Conservation (phyloP, 2,113 vertebrate species). For the Ailuropoda melanoleuca region DNA sequence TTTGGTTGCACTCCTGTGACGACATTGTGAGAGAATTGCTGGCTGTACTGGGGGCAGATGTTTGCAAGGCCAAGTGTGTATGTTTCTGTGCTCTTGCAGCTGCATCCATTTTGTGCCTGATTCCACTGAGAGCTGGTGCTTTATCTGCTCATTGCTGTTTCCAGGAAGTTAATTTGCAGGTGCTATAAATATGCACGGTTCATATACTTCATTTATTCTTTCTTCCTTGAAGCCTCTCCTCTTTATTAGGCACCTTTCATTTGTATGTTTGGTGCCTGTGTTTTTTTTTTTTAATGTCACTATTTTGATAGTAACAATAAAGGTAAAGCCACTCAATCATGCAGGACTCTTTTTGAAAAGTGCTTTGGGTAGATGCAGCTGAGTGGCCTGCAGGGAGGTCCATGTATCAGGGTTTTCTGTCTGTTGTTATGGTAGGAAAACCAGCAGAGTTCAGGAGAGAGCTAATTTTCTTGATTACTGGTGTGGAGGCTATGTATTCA, state of each 20-base stretch:
- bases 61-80: not conserved
- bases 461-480: not conserved
- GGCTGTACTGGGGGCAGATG: not conserved
- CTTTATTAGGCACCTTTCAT: conserved; percentile 56
- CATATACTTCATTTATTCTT: conserved; percentile 61
- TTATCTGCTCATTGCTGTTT: conserved; percentile 62
- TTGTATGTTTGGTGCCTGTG: conserved; percentile 38
- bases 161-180: conserved; percentile 73
- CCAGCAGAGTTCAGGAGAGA: not conserved
- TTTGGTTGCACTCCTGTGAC: not conserved
- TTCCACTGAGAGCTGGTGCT: not conserved
- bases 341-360: not conserved
- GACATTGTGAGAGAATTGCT: not conserved
- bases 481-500: not conserved
- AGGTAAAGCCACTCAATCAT: conserved; percentile 19
- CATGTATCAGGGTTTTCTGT: not conserved
- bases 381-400: not conserved
- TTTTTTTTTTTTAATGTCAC: conserved; percentile 53
- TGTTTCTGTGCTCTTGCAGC: conserved; percentile 44
- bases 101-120: conserved; percentile 39
- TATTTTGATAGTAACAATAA: conserved; percentile 35
- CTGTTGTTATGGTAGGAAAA: not conserved
- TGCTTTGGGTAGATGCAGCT: not conserved
- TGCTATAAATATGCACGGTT: conserved; percentile 54
- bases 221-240: conserved; percentile 52